Conservation (phyloP, 2,797 vertebrate species). For the Enteromius argenteus region DNA sequence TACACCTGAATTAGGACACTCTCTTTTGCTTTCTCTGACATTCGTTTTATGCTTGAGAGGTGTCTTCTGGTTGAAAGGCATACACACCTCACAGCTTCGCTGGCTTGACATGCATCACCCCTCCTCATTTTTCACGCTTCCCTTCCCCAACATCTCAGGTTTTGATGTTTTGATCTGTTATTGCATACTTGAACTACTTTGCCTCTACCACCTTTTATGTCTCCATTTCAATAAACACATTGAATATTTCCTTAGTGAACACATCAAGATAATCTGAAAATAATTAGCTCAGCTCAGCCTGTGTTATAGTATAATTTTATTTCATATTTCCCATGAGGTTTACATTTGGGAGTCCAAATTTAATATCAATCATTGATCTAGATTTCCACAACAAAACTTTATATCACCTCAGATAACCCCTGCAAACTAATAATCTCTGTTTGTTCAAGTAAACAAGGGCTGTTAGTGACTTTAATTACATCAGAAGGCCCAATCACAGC, state of each 20-base stretch:
- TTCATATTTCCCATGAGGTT: neutral
- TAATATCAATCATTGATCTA: neutral
- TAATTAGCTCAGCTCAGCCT: neutral
- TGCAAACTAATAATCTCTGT: neutral
- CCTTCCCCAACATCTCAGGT: neutral
- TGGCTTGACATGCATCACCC: neutral
- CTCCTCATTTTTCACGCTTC: neutral
- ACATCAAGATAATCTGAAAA: neutral
- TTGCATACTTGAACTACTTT: neutral
- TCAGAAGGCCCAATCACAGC: constrained; percentile 8
- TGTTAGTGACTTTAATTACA: neutral
- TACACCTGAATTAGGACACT: neutral
- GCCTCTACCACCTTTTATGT: neutral
- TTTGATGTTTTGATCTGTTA: neutral
- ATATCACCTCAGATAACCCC: neutral
- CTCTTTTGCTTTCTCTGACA: constrained; percentile 25
- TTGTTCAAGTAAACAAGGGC: neutral
- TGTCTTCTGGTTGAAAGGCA: constrained; percentile 29
- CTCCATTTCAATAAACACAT: neutral
- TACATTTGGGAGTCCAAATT: constrained; percentile 11
- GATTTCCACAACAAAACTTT: neutral
- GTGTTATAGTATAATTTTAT: neutral
- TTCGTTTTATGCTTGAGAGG: constrained; percentile 3
- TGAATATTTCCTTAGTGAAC: neutral
- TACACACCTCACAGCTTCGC: neutral